Evolutionary conservation across 2,113 vertebrate genomes (phyloP).

Genomic region (Dunckerocampus dactyliophorus): DNA sequence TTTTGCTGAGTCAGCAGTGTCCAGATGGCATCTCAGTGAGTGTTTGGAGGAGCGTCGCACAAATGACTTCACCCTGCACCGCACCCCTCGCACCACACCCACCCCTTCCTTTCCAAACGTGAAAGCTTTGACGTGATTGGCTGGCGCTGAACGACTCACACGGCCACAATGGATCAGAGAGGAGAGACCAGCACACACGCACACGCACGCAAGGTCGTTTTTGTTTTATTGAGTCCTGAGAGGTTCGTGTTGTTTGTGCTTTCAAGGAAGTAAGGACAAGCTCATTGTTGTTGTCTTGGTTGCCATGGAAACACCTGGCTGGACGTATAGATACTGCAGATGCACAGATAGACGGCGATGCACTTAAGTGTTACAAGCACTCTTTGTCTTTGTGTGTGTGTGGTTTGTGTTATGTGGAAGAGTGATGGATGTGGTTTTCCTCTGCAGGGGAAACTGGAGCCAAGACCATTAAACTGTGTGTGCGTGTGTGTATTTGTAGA

Average conservation of each 20-base stretch:
- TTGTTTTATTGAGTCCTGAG: neutral
- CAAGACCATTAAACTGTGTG: constrained; percentile 35
- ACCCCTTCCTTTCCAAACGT: neutral
- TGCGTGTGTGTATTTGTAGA: constrained; percentile 8
- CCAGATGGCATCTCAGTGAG: constrained; percentile 63
- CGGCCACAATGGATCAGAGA: constrained; percentile 21
- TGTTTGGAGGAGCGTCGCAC: constrained; percentile 36
- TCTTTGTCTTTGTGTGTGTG: constrained; percentile 24
- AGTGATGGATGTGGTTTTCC: constrained; percentile 66
- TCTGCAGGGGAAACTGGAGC: constrained; percentile 57
- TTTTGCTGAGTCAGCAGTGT: constrained; percentile 63
- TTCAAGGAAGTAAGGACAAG: constrained; percentile 25
- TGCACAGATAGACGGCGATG: constrained; percentile 9
- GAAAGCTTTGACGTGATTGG: constrained; percentile 45
- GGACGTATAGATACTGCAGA: neutral
- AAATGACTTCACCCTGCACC: constrained; percentile 49
- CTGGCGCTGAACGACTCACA: constrained; percentile 33
- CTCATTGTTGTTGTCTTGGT: constrained; percentile 46
- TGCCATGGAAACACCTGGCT: constrained; percentile 38
- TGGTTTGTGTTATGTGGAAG: constrained; percentile 42
- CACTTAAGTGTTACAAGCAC: constrained; percentile 36
- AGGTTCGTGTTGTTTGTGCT: neutral
- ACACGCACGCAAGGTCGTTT: constrained; percentile 5
- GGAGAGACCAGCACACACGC: neutral
- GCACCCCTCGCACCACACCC: constrained; percentile 15